These are phyloP conservation scores for Emydoidea blandingii DNA, from an alignment of 2,797 vertebrate genomes.

Conservation along the genomic window DNA sequence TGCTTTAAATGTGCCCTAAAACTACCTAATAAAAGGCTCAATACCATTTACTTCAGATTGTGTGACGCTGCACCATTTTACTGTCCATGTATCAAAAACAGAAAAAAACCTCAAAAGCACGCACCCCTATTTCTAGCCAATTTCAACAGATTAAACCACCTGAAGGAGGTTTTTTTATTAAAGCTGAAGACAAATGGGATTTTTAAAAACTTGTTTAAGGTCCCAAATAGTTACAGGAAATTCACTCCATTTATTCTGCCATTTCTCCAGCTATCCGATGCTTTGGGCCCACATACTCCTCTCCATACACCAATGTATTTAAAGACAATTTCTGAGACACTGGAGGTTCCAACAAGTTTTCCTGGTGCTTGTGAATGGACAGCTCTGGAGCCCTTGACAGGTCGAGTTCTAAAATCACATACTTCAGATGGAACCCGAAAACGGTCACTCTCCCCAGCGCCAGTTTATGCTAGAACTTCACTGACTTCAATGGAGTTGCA, in stretches of 20 bases:
- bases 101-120: background rate
- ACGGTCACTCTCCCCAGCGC: background rate
- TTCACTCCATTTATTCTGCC: background rate
- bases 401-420: background rate
- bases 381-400: background rate
- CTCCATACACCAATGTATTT: background rate
- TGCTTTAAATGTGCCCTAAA: conserved; percentile 8
- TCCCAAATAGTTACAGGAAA: background rate
- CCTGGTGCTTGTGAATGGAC: fast-evolving
- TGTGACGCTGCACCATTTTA: background rate
- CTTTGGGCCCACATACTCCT: fast-evolving
- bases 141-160: background rate
- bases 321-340: fast-evolving
- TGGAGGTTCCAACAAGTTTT: too few relatives aligned
- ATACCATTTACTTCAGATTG: background rate
- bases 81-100: background rate
- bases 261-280: fast-evolving
- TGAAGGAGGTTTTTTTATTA: background rate
- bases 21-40: conserved; percentile 11
- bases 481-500: too few relatives aligned
- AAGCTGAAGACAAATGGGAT: background rate
- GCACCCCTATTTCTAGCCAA: background rate
- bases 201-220: background rate
- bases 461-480: background rate
- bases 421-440: fast-evolving